phyloP scores from a whole-genome alignment of 2,113 vertebrate genomes.

The Tretioscincus oriximinensis region DNA sequence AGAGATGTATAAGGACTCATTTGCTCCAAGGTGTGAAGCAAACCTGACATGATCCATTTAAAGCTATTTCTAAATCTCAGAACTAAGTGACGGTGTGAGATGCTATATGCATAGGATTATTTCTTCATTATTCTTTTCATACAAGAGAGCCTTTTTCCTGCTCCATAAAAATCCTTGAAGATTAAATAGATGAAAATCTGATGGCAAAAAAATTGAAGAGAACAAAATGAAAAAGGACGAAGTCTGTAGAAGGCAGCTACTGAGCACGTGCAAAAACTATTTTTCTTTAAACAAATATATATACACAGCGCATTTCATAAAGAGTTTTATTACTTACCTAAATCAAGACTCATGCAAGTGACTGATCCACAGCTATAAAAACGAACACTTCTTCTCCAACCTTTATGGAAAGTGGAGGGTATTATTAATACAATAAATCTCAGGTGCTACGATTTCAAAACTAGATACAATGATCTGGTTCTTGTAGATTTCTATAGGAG shows the following conservation, averaged over 20 bases:
- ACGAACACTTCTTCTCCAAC: slow-evolving; percentile 8
- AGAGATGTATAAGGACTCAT: slow-evolving; percentile 19
- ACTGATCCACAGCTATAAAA: slow-evolving; percentile 37
- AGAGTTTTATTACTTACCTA: slow-evolving; percentile 50
- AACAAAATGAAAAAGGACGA: slow-evolving; percentile 30
- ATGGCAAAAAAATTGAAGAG: slow-evolving; percentile 35
- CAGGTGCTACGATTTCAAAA: slow-evolving; percentile 4
- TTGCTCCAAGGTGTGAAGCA: slow-evolving; percentile 23
- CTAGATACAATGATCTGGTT: neutral
- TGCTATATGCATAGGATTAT: neutral
- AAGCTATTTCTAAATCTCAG: neutral
- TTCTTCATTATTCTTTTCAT: slow-evolving; percentile 19
- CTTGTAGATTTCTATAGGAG: slow-evolving; percentile 3
- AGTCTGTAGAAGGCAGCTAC: neutral
- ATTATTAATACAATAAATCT: slow-evolving; percentile 45
- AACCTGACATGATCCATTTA: neutral
- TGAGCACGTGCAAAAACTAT: neutral
- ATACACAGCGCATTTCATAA: neutral
- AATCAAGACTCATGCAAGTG: slow-evolving; percentile 17
- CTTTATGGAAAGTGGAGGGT: slow-evolving; percentile 28
- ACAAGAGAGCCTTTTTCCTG: neutral
- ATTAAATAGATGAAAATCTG: slow-evolving; percentile 24
- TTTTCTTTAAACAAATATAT: slow-evolving; percentile 8
- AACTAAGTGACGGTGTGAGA: neutral
- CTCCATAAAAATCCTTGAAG: neutral